phyloP scores from a whole-genome alignment of 2,888 invertebrate species.

The Agriopis aurantiaria region DNA sequence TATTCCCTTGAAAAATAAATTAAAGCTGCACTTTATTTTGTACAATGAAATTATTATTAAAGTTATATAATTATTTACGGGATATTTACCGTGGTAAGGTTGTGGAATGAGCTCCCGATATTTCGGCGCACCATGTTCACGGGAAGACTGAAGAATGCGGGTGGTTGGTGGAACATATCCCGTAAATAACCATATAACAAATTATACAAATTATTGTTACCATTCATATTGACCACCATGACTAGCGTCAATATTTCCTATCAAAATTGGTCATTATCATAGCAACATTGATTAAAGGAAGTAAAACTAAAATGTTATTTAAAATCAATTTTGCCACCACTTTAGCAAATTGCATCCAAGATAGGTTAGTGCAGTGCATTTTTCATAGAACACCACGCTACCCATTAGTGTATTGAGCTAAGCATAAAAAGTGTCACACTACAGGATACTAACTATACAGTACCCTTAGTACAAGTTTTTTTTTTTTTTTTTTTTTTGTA shows the following conservation, averaged over 20 bases:
- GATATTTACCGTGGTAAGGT: too few species aligned
- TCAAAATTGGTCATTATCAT: slow-evolving; percentile 7
- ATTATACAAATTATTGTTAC: too few species aligned
- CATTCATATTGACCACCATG: neutral
- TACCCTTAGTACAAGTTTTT: too few species aligned
- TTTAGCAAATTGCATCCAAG: slow-evolving; percentile 28
- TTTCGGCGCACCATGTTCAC: too few species aligned
- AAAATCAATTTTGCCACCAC: slow-evolving; percentile 34
- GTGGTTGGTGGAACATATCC: too few species aligned
- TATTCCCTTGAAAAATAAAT: too few species aligned
- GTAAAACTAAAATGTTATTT: slow-evolving; percentile 19
- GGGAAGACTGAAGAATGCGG: too few species aligned
- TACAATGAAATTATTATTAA: neutral
- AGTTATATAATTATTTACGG: too few species aligned
- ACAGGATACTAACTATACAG: neutral
- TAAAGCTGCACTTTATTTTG: neutral
- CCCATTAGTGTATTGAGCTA: slow-evolving; percentile 41
- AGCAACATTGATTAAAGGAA: slow-evolving; percentile 19
- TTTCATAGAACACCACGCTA: slow-evolving; percentile 57
- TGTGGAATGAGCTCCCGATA: too few species aligned
- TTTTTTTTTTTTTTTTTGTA: too few species aligned
- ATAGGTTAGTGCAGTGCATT: slow-evolving; percentile 42
- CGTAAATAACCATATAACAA: too few species aligned
- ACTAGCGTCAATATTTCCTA: slow-evolving; percentile 6
- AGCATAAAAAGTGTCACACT: slow-evolving; percentile 24